These are phyloP conservation scores for Radopholus similis DNA, from an alignment of 1,140 invertebrate genomes.

Conservation along the genomic window DNA sequence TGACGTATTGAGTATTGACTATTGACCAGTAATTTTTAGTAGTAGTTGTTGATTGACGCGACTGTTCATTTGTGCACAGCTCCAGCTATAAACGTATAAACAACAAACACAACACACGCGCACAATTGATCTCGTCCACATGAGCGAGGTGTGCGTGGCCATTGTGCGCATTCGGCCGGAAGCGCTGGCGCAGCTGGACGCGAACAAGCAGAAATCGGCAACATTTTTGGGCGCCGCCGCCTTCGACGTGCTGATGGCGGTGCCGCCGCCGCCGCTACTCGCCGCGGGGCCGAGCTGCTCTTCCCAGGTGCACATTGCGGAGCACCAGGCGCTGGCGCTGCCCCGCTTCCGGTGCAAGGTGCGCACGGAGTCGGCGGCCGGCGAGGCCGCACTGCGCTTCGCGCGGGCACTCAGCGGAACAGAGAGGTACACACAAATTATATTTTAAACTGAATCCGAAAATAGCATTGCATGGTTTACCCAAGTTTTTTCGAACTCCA, in stretches of 20 bases:
- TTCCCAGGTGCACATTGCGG: constrained; percentile 1
- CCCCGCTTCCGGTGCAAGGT: neutral
- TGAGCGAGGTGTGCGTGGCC: constrained; percentile 1
- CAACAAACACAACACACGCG: too few relatives aligned
- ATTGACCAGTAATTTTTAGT: too few relatives aligned
- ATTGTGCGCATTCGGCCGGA: neutral
- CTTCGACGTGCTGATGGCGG: constrained; percentile 7
- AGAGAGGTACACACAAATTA: neutral
- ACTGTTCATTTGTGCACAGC: too few relatives aligned
- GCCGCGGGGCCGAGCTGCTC: neutral
- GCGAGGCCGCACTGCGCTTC: constrained; percentile 10
- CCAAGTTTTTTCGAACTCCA: too few relatives aligned
- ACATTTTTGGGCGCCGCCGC: neutral
- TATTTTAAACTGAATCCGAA: neutral
- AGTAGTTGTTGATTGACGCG: too few relatives aligned
- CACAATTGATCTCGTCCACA: too few relatives aligned
- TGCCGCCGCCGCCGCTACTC: neutral
- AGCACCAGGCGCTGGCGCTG: neutral
- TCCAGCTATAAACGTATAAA: too few relatives aligned
- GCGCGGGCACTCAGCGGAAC: neutral
- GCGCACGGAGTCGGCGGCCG: neutral
- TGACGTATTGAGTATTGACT: too few relatives aligned
- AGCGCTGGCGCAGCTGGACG: neutral
- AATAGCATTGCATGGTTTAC: too few relatives aligned
- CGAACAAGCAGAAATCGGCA: neutral